phyloP scores from a whole-genome alignment of 2,113 vertebrate species.

The Sander lucioperca region DNA sequence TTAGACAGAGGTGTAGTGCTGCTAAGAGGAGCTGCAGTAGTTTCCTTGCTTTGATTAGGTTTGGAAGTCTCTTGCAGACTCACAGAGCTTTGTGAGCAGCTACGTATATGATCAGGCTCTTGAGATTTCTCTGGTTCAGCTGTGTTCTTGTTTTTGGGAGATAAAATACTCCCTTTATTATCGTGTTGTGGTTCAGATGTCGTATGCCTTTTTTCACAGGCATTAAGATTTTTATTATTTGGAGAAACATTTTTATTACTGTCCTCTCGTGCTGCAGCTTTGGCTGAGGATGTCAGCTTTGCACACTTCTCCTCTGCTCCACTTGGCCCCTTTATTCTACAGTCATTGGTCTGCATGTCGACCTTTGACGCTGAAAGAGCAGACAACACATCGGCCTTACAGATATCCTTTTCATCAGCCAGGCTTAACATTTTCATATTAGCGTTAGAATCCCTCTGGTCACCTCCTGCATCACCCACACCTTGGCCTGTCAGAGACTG shows the following conservation, averaged over 20 bases:
- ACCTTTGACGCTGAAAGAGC: conserved; percentile 47
- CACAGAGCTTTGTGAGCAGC: conserved; percentile 32
- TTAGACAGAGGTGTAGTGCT: conserved; percentile 24
- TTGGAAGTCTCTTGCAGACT: conserved; percentile 31
- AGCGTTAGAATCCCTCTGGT: conserved; percentile 68
- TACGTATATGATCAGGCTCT: conserved; percentile 47
- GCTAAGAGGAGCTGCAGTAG: conserved; percentile 8
- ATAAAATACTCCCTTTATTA: conserved; percentile 16
- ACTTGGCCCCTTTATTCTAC: conserved; percentile 56
- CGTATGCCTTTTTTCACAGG: conserved; percentile 35
- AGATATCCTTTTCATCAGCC: conserved; percentile 53
- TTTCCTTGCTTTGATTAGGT: conserved; percentile 29
- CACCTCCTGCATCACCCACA: conserved; percentile 37
- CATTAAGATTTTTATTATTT: conserved; percentile 50
- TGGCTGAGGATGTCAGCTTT: conserved; percentile 38
- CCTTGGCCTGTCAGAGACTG: conserved; percentile 33
- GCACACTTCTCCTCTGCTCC: conserved; percentile 26
- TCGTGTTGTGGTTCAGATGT: conserved; percentile 37
- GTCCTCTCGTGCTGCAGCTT: conserved; percentile 32
- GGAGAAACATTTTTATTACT: conserved; percentile 32
- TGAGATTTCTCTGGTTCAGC: conserved; percentile 45
- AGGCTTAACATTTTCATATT: conserved; percentile 62
- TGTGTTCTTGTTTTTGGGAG: conserved; percentile 33
- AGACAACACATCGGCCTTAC: conserved; percentile 41
- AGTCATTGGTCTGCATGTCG: conserved; percentile 59